phyloP scores from a whole-genome alignment of 1,140 invertebrate species.

The Eulimnadia texana region DNA sequence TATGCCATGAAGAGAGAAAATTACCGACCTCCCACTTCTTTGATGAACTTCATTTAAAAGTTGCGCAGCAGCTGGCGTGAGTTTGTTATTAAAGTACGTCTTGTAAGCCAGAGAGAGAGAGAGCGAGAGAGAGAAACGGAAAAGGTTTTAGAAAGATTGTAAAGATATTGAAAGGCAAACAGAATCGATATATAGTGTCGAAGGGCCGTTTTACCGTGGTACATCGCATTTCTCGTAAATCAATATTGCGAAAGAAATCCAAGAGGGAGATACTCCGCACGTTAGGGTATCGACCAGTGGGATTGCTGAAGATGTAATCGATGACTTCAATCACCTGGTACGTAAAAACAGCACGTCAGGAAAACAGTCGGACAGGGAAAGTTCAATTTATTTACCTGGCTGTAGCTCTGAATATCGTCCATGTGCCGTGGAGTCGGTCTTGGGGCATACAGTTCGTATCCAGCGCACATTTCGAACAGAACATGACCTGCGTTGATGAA shows the following conservation, averaged over 20 bases:
- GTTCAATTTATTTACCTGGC: slow-evolving; percentile 39
- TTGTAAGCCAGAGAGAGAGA: neutral
- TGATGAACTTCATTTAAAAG: neutral
- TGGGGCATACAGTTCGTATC: slow-evolving; percentile 57
- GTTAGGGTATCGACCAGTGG: slow-evolving; percentile 43
- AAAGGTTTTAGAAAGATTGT: neutral
- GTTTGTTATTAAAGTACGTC: neutral
- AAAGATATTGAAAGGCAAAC: neutral
- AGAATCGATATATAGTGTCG: no score
- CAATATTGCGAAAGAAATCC: slow-evolving; percentile 72
- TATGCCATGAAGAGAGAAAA: no score
- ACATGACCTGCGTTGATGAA: slow-evolving; percentile 54
- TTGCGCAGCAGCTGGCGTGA: neutral
- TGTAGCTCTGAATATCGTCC: slow-evolving; percentile 53
- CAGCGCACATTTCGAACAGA: slow-evolving; percentile 79
- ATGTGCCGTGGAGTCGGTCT: slow-evolving; percentile 53
- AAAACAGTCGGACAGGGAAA: neutral
- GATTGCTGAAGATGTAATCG: slow-evolving; percentile 60
- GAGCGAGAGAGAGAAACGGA: neutral
- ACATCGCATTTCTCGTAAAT: slow-evolving; percentile 61
- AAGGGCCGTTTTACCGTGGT: slow-evolving; percentile 9
- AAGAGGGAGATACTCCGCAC: slow-evolving; percentile 61
- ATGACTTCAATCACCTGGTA: slow-evolving; percentile 57
- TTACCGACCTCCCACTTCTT: neutral
- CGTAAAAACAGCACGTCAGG: neutral